Base-by-base conservation (phyloP, 2,888 invertebrate species). In the Drosophila neutralis region DNA sequence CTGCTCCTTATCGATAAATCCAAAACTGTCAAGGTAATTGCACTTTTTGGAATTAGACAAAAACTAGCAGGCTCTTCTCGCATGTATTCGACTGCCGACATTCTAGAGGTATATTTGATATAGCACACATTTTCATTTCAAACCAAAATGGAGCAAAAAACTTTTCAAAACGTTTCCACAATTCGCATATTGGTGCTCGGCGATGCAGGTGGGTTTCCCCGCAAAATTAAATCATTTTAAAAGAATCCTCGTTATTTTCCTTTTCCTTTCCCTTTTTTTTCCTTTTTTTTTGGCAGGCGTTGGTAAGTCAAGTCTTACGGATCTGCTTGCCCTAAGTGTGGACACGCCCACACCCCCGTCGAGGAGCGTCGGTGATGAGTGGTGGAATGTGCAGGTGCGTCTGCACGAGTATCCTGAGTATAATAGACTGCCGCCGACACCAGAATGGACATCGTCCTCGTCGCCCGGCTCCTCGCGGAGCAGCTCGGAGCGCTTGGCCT, bases 321-420 rank as follows among this genome's bases (percentile, higher is more conserved):
- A 84, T 68, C 56, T 84, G 24, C 35, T 84, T 59, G 89, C 84
- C 53, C 59, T 21, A 5, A 84, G 69, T 53, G 60, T 45, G 18
- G 63, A 63, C n/a, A 87, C 83, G 7, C 83, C 83, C 0, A 89
- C 83, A 2, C 61, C 31, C 4, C 57, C 61, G 1, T 73, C 71
- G 0, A 58, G 83, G 4, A 61, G 57, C 18, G 73, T 89, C 4
- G 70, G 69, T 49, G 54, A 66, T 13, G 21, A 27, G 8, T 65
- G 56, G 40, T 84, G 87, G 85, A 78, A 59, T n/a, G 69, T 84
- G 0, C 89, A 84, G 35, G 85, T 89, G 29, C 85, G 89, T 5
- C 24, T 84, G 4, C 85, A 84, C 27, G 82, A 89, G 18, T 87
- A 84, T 63, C 69, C 82, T 7, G 31, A n/a, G 24, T 29, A 21